phyloP scores from a whole-genome alignment of 2,797 vertebrate genomes.

The Xenopus petersii region DNA sequence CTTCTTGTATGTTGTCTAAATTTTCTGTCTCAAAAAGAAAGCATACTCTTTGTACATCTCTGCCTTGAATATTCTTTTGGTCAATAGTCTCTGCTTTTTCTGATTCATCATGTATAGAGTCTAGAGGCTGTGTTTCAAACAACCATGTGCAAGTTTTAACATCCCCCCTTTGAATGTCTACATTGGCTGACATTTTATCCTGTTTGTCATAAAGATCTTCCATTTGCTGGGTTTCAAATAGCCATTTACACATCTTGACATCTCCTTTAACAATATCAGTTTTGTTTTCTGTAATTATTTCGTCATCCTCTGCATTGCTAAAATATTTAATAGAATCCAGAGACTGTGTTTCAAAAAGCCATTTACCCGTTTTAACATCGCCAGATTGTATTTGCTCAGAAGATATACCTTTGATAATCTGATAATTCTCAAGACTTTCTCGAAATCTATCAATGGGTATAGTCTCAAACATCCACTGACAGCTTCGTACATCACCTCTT shows the following conservation, averaged over 20 bases:
- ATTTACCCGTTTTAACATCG: conserved; percentile 89
- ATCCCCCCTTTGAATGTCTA: conserved; percentile 78
- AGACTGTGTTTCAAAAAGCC: conserved; percentile 94
- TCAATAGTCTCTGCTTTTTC: conserved; percentile 73
- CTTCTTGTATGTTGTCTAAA: conserved; percentile 75
- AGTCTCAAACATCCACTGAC: conserved; percentile 94
- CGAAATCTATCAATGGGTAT: conserved; percentile 87
- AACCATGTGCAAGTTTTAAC: conserved; percentile 88
- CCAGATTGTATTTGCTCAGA: conserved; percentile 86
- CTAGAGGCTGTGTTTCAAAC: conserved; percentile 87
- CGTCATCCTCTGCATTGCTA: conserved; percentile 78
- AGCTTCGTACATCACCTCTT: conserved; percentile 84
- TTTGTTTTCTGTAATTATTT: conserved; percentile 57
- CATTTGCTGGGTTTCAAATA: conserved; percentile 92
- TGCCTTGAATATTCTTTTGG: conserved; percentile 81
- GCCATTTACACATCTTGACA: conserved; percentile 87
- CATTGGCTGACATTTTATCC: conserved; percentile 57
- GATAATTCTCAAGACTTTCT: conserved; percentile 78
- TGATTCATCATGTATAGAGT: conserved; percentile 74
- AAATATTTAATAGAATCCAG: conserved; percentile 88
- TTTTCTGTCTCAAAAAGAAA: conserved; percentile 89
- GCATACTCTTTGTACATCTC: conserved; percentile 78
- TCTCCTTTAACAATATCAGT: conserved; percentile 79
- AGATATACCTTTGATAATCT: conserved; percentile 89
- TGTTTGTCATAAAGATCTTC: conserved; percentile 80